phyloP scores from a whole-genome alignment of 2,797 vertebrate genomes.

The Clarias pachynema region DNA sequence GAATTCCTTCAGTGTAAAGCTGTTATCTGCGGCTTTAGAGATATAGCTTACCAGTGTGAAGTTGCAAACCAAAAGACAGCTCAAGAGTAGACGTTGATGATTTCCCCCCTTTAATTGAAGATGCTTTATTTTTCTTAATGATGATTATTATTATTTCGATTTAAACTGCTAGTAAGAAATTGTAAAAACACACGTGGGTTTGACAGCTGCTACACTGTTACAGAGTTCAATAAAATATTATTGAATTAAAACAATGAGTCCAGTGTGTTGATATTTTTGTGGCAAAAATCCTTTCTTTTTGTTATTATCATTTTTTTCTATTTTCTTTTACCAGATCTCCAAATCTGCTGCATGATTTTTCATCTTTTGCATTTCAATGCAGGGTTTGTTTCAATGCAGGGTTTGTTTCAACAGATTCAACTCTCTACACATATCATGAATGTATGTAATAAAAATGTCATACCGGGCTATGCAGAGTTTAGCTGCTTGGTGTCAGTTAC shows the following conservation, averaged over 20 bases:
- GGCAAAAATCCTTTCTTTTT: background rate
- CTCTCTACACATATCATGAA: background rate
- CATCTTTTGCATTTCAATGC: background rate
- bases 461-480: background rate
- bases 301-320: no score
- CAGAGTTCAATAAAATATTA: background rate
- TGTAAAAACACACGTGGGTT: background rate
- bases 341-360: background rate
- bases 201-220: background rate
- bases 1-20: slow-evolving; percentile 75
- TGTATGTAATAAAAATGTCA: background rate
- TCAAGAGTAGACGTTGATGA: slow-evolving; percentile 2
- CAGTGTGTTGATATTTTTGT: background rate
- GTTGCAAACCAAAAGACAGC: slow-evolving; percentile 7
- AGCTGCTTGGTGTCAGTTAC: background rate
- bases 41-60: background rate
- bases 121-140: background rate
- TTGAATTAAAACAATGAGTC: background rate
- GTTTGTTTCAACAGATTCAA: background rate
- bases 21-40: slow-evolving; percentile 26
- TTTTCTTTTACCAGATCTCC: background rate
- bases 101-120: background rate
- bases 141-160: background rate
- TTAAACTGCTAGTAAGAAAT: background rate
- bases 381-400: background rate